These are phyloP conservation scores for Chauna torquata DNA, from an alignment of 2,113 vertebrate species.

Conservation along the genomic window DNA sequence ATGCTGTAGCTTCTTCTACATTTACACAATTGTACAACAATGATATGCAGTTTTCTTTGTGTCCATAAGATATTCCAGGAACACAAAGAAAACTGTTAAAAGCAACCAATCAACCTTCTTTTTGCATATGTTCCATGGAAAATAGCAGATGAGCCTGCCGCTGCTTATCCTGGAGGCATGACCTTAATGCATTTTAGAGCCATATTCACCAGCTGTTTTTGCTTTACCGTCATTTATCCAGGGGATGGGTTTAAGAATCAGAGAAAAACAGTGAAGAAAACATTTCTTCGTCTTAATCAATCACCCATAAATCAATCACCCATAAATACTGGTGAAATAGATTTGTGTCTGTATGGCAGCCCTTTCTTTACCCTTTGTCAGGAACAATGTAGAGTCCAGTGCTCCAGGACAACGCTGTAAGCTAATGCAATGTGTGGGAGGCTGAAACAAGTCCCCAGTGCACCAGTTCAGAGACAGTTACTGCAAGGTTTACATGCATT, in stretches of 20 bases:
- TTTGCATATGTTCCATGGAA: not conserved
- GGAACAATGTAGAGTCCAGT: not conserved
- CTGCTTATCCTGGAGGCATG: not conserved
- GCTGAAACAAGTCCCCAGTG: not conserved
- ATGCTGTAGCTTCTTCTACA: not conserved
- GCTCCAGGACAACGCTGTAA: not conserved
- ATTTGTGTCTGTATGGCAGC: not conserved
- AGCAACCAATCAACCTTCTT: not conserved
- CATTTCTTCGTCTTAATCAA: not conserved
- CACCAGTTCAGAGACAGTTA: not conserved
- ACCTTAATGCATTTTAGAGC: not conserved
- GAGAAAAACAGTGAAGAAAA: not conserved
- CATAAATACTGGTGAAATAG: not conserved
- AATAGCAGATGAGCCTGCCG: not conserved
- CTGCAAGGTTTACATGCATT: not conserved
- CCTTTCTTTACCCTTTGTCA: rapidly evolving
- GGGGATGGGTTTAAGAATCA: not conserved
- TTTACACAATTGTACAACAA: not conserved
- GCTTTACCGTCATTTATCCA: not conserved
- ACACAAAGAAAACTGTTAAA: not conserved
- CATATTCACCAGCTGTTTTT: not conserved
- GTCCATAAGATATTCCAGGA: not conserved
- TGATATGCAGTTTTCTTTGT: not conserved
- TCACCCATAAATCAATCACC: not conserved
- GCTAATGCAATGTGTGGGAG: not conserved